Conservation (phyloP, 2,113 vertebrate species). For the Limanda limanda region DNA sequence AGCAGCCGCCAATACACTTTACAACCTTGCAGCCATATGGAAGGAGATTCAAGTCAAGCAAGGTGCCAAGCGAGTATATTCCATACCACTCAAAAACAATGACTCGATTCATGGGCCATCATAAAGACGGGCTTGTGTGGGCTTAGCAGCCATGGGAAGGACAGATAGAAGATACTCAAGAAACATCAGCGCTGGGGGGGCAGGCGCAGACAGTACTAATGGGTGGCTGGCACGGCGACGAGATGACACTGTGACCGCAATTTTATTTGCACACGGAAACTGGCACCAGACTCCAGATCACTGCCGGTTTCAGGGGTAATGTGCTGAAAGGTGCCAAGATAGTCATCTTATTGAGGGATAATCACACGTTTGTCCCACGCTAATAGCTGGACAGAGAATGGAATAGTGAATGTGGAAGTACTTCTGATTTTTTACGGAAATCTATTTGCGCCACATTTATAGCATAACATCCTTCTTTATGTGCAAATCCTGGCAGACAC, state of each 20-base stretch:
- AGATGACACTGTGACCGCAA: slow-evolving; percentile 47
- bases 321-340: slow-evolving; percentile 43
- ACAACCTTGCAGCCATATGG: slow-evolving; percentile 63
- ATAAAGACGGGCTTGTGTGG: slow-evolving; percentile 56
- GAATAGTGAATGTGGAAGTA: neutral
- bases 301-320: slow-evolving; percentile 47
- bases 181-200: slow-evolving; percentile 37
- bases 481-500: neutral
- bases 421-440: neutral
- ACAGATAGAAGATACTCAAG: slow-evolving; percentile 61
- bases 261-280: slow-evolving; percentile 53
- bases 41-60: slow-evolving; percentile 38
- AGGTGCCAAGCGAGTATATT: slow-evolving; percentile 59
- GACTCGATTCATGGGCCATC: slow-evolving; percentile 53
- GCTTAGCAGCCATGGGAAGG: slow-evolving; percentile 39
- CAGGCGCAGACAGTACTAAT: slow-evolving; percentile 38
- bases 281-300: slow-evolving; percentile 43
- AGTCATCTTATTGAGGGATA: slow-evolving; percentile 14
- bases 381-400: slow-evolving; percentile 24
- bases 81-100: slow-evolving; percentile 60
- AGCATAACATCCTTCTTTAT: neutral
- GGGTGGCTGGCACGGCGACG: slow-evolving; percentile 43
- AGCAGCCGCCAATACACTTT: slow-evolving; percentile 54
- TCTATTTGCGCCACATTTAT: neutral
- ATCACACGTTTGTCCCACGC: slow-evolving; percentile 60